Evolutionary conservation across 2,113 vertebrate species (phyloP).

Genomic region (Euleptes europaea): DNA sequence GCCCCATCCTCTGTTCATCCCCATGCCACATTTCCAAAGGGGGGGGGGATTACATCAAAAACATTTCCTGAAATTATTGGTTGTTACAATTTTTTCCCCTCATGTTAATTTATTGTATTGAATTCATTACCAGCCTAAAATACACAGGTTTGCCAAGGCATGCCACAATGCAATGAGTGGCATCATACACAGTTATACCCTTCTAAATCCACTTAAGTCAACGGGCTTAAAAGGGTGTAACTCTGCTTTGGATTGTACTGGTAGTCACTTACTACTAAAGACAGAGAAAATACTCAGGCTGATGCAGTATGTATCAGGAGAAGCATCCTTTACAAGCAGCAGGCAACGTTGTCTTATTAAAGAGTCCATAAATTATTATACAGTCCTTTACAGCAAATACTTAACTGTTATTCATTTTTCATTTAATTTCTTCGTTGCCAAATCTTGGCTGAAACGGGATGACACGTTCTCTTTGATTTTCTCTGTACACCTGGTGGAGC

Average conservation of each 20-base stretch:
- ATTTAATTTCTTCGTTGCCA: background rate
- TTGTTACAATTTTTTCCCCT: background rate
- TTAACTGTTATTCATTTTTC: background rate
- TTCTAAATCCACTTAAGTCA: too few relatives aligned
- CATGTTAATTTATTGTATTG: background rate
- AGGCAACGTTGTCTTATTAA: background rate
- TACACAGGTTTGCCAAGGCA: background rate
- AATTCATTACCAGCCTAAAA: background rate
- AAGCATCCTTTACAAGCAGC: background rate
- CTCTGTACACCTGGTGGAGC: background rate
- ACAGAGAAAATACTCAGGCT: background rate
- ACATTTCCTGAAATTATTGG: background rate
- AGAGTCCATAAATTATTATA: background rate
- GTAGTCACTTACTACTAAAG: background rate
- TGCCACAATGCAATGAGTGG: background rate
- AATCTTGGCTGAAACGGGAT: background rate
- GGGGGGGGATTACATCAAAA: background rate
- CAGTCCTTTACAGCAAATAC: background rate
- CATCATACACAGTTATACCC: too few relatives aligned
- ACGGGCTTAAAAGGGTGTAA: too few relatives aligned
- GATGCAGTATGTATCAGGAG: background rate
- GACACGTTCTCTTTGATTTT: background rate
- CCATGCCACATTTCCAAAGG: background rate
- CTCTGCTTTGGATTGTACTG: too few relatives aligned
- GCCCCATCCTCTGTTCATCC: background rate